Conservation (phyloP, 2,113 vertebrate genomes). For the Oophaga pumilio region DNA sequence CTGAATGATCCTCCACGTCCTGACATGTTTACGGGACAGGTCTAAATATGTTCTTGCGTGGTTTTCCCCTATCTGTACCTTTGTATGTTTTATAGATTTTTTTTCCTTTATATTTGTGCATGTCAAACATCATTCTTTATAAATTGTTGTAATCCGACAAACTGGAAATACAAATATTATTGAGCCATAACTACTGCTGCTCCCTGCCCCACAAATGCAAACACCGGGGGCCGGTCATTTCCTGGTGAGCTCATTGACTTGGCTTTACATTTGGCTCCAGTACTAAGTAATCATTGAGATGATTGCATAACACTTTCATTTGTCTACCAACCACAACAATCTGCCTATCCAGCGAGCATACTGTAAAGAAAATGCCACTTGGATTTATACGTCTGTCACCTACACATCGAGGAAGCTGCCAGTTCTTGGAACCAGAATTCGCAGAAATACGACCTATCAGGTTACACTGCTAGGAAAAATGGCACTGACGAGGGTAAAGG, state of each 20-base stretch:
- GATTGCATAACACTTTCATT: constrained; percentile 26
- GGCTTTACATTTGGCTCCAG: constrained; percentile 22
- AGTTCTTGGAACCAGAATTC: background rate
- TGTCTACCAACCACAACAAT: constrained; percentile 37
- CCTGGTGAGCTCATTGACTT: constrained; percentile 40
- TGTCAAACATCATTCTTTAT: background rate
- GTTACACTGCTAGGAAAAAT: background rate
- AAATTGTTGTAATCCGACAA: background rate
- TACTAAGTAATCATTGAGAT: constrained; percentile 5
- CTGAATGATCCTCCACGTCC: background rate
- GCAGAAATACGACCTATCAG: background rate
- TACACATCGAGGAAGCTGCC: background rate
- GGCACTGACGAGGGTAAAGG: background rate
- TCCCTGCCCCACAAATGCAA: constrained; percentile 30
- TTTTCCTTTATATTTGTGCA: background rate
- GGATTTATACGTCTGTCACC: background rate
- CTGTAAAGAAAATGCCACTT: background rate
- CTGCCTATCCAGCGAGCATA: background rate
- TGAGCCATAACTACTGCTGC: constrained; percentile 5
- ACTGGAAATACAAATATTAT: constrained; percentile 44
- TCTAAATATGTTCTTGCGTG: background rate
- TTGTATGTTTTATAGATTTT: background rate
- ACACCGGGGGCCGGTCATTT: constrained; percentile 20
- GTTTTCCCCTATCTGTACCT: background rate
- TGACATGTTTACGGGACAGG: background rate